phyloP scores from a whole-genome alignment of 1,140 invertebrate genomes.

The Rhopalosiphum padi region DNA sequence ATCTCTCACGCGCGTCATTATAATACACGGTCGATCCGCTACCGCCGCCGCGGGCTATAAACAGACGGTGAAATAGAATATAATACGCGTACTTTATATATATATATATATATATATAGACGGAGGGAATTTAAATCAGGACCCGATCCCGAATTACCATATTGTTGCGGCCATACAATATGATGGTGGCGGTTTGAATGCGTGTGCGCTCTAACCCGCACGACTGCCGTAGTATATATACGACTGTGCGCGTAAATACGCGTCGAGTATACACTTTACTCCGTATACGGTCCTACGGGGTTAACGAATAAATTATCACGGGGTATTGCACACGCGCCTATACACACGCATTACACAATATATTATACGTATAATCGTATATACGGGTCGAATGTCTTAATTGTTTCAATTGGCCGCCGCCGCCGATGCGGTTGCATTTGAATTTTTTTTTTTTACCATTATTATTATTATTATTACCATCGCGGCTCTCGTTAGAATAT shows the following conservation, averaged over 20 bases:
- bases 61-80: not conserved
- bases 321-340: conserved; percentile 32
- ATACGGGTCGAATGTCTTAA: conserved; percentile 47
- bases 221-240: not conserved
- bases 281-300: conserved; percentile 1
- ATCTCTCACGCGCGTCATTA: not conserved
- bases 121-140: not conserved
- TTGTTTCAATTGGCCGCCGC: conserved; percentile 47
- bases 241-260: too few species aligned
- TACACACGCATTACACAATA: not conserved
- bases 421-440: not conserved
- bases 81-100: not conserved
- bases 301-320: conserved; percentile 52
- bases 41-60: not conserved
- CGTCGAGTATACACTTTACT: not conserved
- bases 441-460: not conserved
- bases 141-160: not conserved
- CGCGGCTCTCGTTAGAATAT: too few species aligned
- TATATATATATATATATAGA: not conserved
- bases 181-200: not conserved
- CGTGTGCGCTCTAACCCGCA: not conserved
- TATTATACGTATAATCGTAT: not conserved
- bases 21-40: not conserved
- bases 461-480: not conserved
- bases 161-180: not conserved